A percentile compares a stretch with the other conserved stretches of the same genome.
Conservation (phyloP, 2,113 vertebrate species). For the Apteryx mantelli region DNA sequence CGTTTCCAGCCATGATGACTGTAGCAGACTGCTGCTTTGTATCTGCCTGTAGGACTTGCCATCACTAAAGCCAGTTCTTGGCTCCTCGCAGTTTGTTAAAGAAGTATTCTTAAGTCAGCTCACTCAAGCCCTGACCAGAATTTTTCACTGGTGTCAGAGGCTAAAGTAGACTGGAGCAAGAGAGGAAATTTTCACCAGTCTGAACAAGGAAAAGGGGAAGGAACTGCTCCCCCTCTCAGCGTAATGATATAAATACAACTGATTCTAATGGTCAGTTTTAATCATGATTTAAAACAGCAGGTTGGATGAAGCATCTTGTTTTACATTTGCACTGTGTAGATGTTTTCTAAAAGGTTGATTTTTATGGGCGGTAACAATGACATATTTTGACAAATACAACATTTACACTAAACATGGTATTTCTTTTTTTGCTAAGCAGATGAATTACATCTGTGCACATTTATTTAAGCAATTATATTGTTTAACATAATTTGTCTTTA, state of each 20-base stretch:
- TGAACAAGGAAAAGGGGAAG: neutral
- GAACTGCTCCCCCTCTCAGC: neutral
- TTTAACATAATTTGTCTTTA: constrained; percentile 63
- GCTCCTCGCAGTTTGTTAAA: neutral
- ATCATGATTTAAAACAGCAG: neutral
- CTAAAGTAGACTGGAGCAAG: neutral
- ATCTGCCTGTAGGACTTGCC: neutral
- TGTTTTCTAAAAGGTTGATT: neutral
- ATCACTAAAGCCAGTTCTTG: neutral
- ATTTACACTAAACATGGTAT: neutral
- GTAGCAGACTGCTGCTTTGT: rapidly evolving
- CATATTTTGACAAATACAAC: neutral
- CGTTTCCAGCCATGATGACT: neutral
- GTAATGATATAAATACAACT: neutral
- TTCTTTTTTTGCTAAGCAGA: neutral
- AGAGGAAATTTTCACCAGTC: neutral
- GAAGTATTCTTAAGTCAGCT: neutral
- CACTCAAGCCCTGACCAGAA: neutral
- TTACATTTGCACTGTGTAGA: neutral
- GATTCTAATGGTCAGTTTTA: neutral
- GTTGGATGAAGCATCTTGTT: neutral
- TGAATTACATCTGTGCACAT: neutral
- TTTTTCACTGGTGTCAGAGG: neutral
- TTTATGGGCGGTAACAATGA: neutral
- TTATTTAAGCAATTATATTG: constrained; percentile 57